Evolutionary conservation across 2,888 invertebrate species (phyloP), one percentile per base, ranked within the genome.

Genomic region (Liodrosophila aerea): DNA sequence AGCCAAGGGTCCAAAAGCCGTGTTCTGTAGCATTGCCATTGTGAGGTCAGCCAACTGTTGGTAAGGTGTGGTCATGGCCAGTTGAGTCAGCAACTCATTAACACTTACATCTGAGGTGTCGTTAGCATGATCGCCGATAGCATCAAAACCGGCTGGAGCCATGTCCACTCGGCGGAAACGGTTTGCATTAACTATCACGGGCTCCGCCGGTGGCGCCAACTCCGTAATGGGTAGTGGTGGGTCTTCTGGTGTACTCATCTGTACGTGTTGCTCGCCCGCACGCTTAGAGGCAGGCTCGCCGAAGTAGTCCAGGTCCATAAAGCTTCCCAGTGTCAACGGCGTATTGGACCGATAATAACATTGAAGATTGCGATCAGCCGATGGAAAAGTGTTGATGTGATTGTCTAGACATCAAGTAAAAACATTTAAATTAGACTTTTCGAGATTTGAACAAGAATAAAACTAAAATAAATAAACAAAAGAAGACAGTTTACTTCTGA

Each of bases 321-420:
- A 73, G 13, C 33, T 68, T 7, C 44, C 63, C 37, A 68, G 7
- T 0, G 60, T 71, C 2, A 71, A 11, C 4, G 63, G 69, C 12
- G 29, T 50, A 13, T 51, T 51, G n/a, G 51, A 69, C 59, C 47
- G 45, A 29, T 73, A 52, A 33, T 73, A 62, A 11, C 51, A 40
- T 1, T 60, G 45, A 16, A 49, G 45, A 29, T 71, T 56, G 0
- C 46, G 63, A 39, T 62, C 63, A 30, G 43, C 13, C 1, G 46
- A 7, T 12, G 49, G n/a, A n/a, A 49, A 12, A 4, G 8, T 13
- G n/a, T 37, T 27, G 0, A 8, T 4, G 1, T 29, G 62, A 31
- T 34, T 16, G 22, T 61, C 52, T 51, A n/a, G n/a, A 16, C 9
- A 15, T 16, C 13, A n/a, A n/a, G n/a, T n/a, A n/a, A n/a, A n/a